phyloP scores from a whole-genome alignment of 2,888 invertebrate species.

The Platynereis dumerilii region DNA sequence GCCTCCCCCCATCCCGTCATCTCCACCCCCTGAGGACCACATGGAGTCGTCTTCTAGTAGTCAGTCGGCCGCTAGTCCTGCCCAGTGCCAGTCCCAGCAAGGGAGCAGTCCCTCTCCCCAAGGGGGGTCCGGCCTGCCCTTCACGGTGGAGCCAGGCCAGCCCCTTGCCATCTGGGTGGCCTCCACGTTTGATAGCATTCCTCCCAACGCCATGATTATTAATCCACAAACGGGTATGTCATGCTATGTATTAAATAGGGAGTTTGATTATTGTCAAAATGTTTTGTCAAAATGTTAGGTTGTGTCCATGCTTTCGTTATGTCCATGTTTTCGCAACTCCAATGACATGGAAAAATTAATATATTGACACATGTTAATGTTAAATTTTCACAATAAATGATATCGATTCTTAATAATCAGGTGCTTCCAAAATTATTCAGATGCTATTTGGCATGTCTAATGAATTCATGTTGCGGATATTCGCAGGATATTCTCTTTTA shows the following conservation, averaged over 20 bases:
- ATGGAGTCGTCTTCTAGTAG: conserved; percentile 40
- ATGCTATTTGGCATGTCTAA: too few relatives aligned
- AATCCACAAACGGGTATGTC: conserved; percentile 71
- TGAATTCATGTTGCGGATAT: too few relatives aligned
- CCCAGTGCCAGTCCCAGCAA: conserved; percentile 33
- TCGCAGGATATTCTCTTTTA: too few relatives aligned
- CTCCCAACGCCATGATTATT: conserved; percentile 86
- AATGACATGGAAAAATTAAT: too few relatives aligned
- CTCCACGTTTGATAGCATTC: conserved; percentile 83
- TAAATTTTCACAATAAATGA: too few relatives aligned
- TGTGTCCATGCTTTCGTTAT: too few relatives aligned
- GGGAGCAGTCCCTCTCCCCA: neutral
- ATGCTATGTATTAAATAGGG: neutral
- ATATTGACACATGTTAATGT: too few relatives aligned
- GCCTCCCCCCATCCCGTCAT: conserved; percentile 44
- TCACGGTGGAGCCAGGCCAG: conserved; percentile 34
- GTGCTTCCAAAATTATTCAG: too few relatives aligned
- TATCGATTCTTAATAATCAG: too few relatives aligned
- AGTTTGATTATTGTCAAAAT: neutral
- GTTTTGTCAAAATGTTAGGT: too few relatives aligned
- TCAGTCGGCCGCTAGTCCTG: conserved; percentile 45
- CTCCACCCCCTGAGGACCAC: conserved; percentile 43
- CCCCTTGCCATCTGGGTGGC: conserved; percentile 74
- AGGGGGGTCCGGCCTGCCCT: conserved; percentile 23
- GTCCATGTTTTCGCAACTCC: too few relatives aligned